These are phyloP conservation scores for Chalcosyrphus nemorum DNA, from an alignment of 2,888 invertebrate species.

Conservation along the genomic window DNA sequence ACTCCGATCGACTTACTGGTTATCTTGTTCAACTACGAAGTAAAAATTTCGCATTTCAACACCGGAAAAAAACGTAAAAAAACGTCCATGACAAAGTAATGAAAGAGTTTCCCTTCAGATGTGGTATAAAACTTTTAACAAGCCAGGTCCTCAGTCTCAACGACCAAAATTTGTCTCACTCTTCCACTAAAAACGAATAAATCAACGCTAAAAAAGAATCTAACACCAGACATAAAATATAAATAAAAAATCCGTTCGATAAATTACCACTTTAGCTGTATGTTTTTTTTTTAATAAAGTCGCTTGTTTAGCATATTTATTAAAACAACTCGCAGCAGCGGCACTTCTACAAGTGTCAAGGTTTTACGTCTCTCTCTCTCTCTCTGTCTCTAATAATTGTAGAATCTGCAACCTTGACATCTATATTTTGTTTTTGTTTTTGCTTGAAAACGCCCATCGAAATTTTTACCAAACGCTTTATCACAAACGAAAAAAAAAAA, in stretches of 20 bases:
- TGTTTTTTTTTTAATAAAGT: not conserved
- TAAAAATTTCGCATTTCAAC: too few species aligned
- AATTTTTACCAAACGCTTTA: not conserved
- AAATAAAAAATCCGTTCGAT: not conserved
- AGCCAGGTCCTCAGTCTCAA: too few species aligned
- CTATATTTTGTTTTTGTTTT: not conserved
- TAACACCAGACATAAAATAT: not conserved
- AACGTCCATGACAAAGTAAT: too few species aligned
- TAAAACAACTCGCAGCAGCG: not conserved
- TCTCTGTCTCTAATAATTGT: not conserved
- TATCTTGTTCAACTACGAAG: too few species aligned
- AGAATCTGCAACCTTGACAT: constrained; percentile 11
- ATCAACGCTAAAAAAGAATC: not conserved
- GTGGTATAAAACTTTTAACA: too few species aligned
- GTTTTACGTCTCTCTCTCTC: too few species aligned
- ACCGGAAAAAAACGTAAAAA: too few species aligned
- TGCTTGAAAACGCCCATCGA: constrained; percentile 33
- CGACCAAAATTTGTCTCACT: too few species aligned
- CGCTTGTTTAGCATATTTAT: constrained; percentile 1
- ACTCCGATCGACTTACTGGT: too few species aligned
- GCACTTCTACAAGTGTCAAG: constrained; percentile 3
- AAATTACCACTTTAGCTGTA: not conserved
- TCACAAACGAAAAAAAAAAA: not conserved
- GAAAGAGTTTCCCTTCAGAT: too few species aligned
- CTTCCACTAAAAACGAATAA: too few species aligned